A percentile compares a stretch with the other conserved stretches of the same genome.
phyloP scores from a whole-genome alignment of 2,888 invertebrate species.

The Cerceris ruficornis region DNA sequence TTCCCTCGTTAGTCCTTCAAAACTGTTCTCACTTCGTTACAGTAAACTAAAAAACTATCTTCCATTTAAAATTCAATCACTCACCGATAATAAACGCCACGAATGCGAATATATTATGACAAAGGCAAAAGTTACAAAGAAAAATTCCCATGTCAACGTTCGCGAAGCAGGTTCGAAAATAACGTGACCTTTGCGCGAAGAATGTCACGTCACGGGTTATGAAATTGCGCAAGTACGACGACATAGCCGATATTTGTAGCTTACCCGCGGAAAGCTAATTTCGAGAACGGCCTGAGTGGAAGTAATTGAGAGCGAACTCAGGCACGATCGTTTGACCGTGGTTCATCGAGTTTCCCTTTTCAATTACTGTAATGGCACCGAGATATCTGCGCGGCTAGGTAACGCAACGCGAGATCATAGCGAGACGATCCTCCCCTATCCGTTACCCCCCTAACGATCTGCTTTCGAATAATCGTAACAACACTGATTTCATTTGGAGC shows the following conservation, averaged over 20 bases:
- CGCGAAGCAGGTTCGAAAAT: constrained; percentile 34
- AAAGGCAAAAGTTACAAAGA: too few species aligned
- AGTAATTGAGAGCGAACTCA: constrained; percentile 34
- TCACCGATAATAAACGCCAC: too few species aligned
- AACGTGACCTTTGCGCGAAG: constrained; percentile 27
- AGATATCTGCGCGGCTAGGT: constrained; percentile 16
- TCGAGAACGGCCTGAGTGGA: constrained; percentile 21
- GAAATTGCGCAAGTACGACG: constrained; percentile 2
- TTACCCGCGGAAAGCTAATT: constrained; percentile 35
- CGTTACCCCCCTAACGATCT: neutral
- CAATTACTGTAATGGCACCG: constrained; percentile 36
- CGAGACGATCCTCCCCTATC: neutral
- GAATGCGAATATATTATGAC: too few species aligned
- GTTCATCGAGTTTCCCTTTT: constrained; percentile 39
- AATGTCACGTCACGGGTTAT: constrained; percentile 8
- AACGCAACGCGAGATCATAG: constrained; percentile 4
- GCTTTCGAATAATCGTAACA: too few species aligned
- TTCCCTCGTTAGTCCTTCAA: too few species aligned
- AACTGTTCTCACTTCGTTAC: too few species aligned
- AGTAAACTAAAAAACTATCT: too few species aligned
- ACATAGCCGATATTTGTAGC: constrained; percentile 18
- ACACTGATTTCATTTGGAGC: too few species aligned
- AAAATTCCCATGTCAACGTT: too few species aligned
- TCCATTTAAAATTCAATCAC: too few species aligned
- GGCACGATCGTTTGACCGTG: constrained; percentile 37